Evolutionary conservation across 2,888 invertebrate species (phyloP), one percentile per base, ranked within the genome.

Genomic region (Thyatira batis): DNA sequence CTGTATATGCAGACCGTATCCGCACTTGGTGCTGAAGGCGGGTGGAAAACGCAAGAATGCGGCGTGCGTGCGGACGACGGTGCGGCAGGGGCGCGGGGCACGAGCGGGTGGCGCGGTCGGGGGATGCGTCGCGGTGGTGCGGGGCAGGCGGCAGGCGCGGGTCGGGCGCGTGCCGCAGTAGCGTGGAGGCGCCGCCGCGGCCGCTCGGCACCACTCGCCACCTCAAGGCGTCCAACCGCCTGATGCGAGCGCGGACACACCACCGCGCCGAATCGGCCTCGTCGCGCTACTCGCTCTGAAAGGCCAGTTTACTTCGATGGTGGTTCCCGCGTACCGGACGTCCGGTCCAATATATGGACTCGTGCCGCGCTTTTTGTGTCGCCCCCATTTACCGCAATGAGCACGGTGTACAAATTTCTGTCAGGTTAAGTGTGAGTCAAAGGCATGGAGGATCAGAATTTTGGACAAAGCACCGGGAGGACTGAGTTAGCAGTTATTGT

Each of bases 111-210:
- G 76, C 69, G 75, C 60, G 73, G 72, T 73, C 75, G 80, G 80
- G 81, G 85, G 83, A 83, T 82, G 80, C 78, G 79, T 79, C 76
- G 80, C 76, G 79, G 75, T 70, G 74, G 76, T 67, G 72, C 65
- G 73, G 73, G 65, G 71, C 72, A 69, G 70, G 73, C 67, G 65
- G 71, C 72, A 69, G 70, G 73, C 67, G 76, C 77, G 82, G 76
- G 78, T 75, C 71, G 80, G 78, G 82, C 87, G 88, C 89, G 89
- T 88, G 84, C 89, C 89, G 90, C 89, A 90, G 89, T 91, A 90
- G 84, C 86, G 90, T 86, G 88, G 84, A 87, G 85, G 87, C 85
- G 85, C 87, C 87, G 86, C 77, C 85, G 86, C 84, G 85, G 82
- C 85, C 86, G 87, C 88, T 83, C 84, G 85, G 77, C 77, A 76